Base-by-base conservation (phyloP, 2,888 invertebrate genomes). In the Drosophila macrothrix region DNA sequence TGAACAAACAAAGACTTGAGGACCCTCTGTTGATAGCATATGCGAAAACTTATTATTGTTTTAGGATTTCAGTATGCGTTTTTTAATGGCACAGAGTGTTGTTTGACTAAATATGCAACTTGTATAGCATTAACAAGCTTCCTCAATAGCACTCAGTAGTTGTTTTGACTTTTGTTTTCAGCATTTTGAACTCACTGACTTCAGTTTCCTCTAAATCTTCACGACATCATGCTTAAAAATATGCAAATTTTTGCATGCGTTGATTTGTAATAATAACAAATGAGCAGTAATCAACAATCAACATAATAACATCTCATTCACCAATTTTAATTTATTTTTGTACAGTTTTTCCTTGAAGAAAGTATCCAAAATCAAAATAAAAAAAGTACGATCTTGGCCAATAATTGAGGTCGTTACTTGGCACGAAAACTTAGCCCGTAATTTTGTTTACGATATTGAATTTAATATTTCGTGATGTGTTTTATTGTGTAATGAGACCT, bases 141-240 rank as follows among this genome's bases (percentile, higher is more conserved):
- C 49, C 35, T 33, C 33, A 22, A 49, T n/a, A 31, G 63, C 41
- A 46, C 25, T 59, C 50, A 41, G 33, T 25, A 46, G 22, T 35
- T 35, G 41, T 52, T 39, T 12, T 35, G 68, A 49, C 54, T 76
- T 68, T 76, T 50, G 67, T 65, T 76, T 41, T 75, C 58, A 66
- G 37, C 50, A 41, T 53, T 56, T 67, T 62, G 19, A 73, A 62
- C 67, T 70, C 61, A 22, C 61, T 67, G 54, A 66, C 58, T 66
- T 72, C 39, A 73, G 71, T 71, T 83, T 78, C 55, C 59, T 72
- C 25, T 68, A 50, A 39, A 55, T 60, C 43, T 29, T 63, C 88
- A 87, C 88, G 90, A 85, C 55, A 67, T 87, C 84, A 90, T 85
- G 90, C 68, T 53, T 41, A 7, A 72, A 73, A 73, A 77, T 72